Evolutionary conservation across 2,888 invertebrate genomes (phyloP), one percentile per base, ranked within the genome.

Genomic region (Oeneis ivallda): DNA sequence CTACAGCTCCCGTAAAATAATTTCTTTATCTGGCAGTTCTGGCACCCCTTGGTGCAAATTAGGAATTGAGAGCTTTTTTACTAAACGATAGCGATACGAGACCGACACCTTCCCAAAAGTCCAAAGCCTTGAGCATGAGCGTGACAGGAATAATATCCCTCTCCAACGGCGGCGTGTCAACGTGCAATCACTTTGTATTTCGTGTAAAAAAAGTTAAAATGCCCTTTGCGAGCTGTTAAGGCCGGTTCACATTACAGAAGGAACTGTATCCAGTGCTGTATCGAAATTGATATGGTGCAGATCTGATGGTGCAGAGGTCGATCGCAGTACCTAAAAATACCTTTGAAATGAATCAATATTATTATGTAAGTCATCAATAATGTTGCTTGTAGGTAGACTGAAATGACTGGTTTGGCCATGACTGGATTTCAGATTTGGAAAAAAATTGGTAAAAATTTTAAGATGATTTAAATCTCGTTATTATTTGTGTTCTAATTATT

Each of bases 1-100:
- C 8, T 8, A 15, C 8, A 15, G 15, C 45, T 45, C 6, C n/a
- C n/a, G n/a, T 32, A 5, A 39, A 41, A 15, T 17, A 37, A 11
- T 53, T 15, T 15, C 10, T 54, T 17, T 26, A 26, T 43, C 26
- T 10, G 58, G 9, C 58, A 58, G 10, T 47, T 43, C 26, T 10
- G 58, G 9, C 58, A 58, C 15, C 58, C 58, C 58, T 58, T 45
- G 41, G 10, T 17, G 17, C 8, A 58, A 58, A 26, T 43, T 4
- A 19, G 19, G 34, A 47, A 47, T 49, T 49, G 13, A 15, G 37
- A 17, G 11, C 49, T 59, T 59, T 37, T 59, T 59, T 59, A 47
- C 47, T 10, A 1, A 5, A 61, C 52, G 61, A 15, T n/a, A 61
- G 26, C 41, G 52, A 52, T 52, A 52, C 61, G 61, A 61, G 7